Base-by-base conservation (phyloP, 2,888 invertebrate genomes). In the Thereva unica region DNA sequence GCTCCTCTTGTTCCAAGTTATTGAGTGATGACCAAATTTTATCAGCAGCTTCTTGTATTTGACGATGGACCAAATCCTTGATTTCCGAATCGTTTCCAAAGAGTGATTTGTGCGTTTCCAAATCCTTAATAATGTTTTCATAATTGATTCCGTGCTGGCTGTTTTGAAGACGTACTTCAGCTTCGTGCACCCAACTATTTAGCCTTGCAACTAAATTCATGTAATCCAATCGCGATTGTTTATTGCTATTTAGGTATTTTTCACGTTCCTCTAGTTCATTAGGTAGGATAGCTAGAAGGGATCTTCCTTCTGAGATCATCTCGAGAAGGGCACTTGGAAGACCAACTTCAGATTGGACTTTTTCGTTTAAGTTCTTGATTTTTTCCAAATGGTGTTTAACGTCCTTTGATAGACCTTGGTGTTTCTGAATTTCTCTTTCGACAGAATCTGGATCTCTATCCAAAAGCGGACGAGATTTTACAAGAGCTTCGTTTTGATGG, bases 81-180 rank as follows among this genome's bases (percentile, higher is more conserved):
- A 92, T 90, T 34, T 87, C 85, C 0, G 87, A 84, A 75, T 93
- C 92, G 49, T 89, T 89, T 69, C 88, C 87, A 78, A 93, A 93
- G 85, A 92, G 93, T 45, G 88, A 85, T 80, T 92, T 93, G 76
- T 94, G 94, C 74, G 94, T 92, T 76, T 93, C 92, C 35, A 96
- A 83, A 75, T 94, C 92, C 5, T 87, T 84, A 55, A 89, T 83
- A 6, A 95, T 89, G 72, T 92, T 92, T 73, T 92, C 91, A 75
- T 93, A 95, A 78, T 96, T 92, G 5, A 95, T 89, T 9, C 95
- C 95, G 71, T 91, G 90, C 75, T 91, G 90, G 70, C 89, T 88
- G 75, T 89, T 87, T 69, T 88, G 87, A 34, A 95, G 79, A 50
- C 90, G 86, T 56, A 89, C 86, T 72, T 90, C 89, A 0, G 94